Base-by-base conservation (phyloP, 2,113 vertebrate species). In the Hydropotes inermis region DNA sequence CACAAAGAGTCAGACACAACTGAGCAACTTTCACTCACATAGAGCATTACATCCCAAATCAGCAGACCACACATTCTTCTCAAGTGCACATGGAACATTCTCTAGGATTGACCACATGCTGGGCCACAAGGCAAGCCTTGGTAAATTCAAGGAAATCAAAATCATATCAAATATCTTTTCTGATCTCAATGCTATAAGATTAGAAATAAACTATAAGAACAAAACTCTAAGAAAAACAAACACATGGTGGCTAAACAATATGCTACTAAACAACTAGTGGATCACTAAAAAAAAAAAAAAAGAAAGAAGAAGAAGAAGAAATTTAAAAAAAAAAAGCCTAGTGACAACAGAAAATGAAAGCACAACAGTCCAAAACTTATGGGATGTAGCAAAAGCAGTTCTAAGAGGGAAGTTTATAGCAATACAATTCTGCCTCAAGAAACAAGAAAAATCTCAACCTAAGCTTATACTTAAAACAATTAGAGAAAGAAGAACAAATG, bases 1-100 rank as follows among this genome's bases (percentile, higher is more conserved):
- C n/a, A 39, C 5, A 11, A 36, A 70, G 67, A 70, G 5, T 70
- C 2, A 0, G n/a, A 39, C 19, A 70, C 1, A 0, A 39, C n/a
- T 70, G 5, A 70, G n/a, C 19, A 23, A 70, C 19, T 70, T 23
- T 10, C n/a, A 23, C 19, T 70, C 67, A 39, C n/a, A 39, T 23
- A 70, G 19, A 70, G 67, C 67, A 70, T 70, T 70, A 36, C n/a
- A 70, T 39, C n/a, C 10, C 23, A 39, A 70, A 70, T 70, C 36
- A 39, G 67, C 19, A 12, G 67, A 39, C 19, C 3, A 39, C 19
- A 39, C n/a, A 23, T 70, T 70, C 67, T 70, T 70, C n/a, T 70
- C 67, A 70, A 70, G n/a, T 39, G n/a, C 19, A 70, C 67, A 39
- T 70, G 67, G 67, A 70, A 39, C n/a, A 70, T 70, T 39, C 19